Base-by-base conservation (phyloP, 2,797 vertebrate species). In the Gobionotothen gibberifrons region DNA sequence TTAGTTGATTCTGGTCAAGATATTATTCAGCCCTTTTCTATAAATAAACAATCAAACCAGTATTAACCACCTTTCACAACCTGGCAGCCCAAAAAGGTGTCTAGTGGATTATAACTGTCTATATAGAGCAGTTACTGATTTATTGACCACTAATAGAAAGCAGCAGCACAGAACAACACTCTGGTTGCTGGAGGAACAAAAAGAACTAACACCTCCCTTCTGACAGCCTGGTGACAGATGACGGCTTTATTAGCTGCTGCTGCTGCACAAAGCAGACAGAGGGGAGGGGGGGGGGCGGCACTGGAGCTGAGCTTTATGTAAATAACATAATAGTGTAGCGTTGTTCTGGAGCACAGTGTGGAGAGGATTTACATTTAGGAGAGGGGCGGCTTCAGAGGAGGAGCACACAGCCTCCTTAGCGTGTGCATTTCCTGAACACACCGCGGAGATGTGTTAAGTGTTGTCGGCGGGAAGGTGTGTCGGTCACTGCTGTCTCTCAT, bases 401-500 rank as follows among this genome's bases (percentile, higher is more conserved):
- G 53, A 72, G 73, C 46, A 40, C 49, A 40, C 15, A 19, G 32
- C 4, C 57, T 43, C 57, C 7, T 21, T 14, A 54, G 26, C 3
- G 9, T 58, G 52, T 67, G 15, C 47, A 61, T 85, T 65, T 76
- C 69, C 75, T 80, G 66, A 79, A 83, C 81, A 64, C 82, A 83
- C 44, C 43, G 16, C 40, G 16, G 43, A 32, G 47, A 59, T 62
- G 72, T 71, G 72, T 78, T 63, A 55, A 65, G 68, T 48, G 8
- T 54, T 46, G 63, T 60, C 55, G 66, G 58, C 13, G 6, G 51
- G 74, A 63, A 82, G 84, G 86, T 87, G 86, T 87, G 85, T 84
- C 85, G 60, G 79, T 78, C 71, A 69, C 76, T 54, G 73, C 67
- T 77, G 61, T 73, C 62, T 22, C 70, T 70, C 58, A 58, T 46